Evolutionary conservation across 1,140 invertebrate species (phyloP), one percentile per base, ranked within the genome.

Genomic region (Dreissena rostriformis): DNA sequence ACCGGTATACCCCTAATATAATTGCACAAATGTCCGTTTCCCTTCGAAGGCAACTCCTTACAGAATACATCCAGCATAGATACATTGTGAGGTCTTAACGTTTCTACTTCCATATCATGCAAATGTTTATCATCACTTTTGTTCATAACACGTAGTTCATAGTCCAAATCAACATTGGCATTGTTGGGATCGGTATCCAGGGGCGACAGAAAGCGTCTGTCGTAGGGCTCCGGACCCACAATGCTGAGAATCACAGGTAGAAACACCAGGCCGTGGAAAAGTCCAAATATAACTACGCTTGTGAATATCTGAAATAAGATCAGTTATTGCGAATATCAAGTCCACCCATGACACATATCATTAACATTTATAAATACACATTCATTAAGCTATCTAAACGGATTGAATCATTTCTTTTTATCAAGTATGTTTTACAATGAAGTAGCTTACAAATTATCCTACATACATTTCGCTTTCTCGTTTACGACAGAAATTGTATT

Each of bases 201-300:
- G 17, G 57, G 57, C 12, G 80, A 82, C 24, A 82, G 26, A 52
- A 67, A 67, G 72, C 66, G 74, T 28, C 51, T 79, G 39, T 84
- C 66, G 52, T 92, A 91, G 14, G 93, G 87, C 65, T 91, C 86
- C n/a, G 95, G 94, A 28, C 95, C 95, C 12, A 94, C 88, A 71
- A 94, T 88, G 73, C 95, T 95, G 19, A 95, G 89, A 52, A 95
- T 91, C 7, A 95, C 94, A 0, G 95, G 95, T 66, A 95, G 89
- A 89, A 95, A 95, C 65, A 94, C 89, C 39, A 95, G 88, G 28
- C 95, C 95, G 87, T 95, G 95, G 89, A 95, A 95, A 28, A 95
- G 88, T 29, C 95, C 95, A 88, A 95, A 95, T 51, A 94, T 79
- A 22, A 95, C 95, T 61, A 95, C 95, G 17, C 93, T 92, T 53